Percentiles rank a stretch among this genome's conserved stretches.
Conservation (phyloP, 2,797 vertebrate species). For the Mastacembelus armatus region DNA sequence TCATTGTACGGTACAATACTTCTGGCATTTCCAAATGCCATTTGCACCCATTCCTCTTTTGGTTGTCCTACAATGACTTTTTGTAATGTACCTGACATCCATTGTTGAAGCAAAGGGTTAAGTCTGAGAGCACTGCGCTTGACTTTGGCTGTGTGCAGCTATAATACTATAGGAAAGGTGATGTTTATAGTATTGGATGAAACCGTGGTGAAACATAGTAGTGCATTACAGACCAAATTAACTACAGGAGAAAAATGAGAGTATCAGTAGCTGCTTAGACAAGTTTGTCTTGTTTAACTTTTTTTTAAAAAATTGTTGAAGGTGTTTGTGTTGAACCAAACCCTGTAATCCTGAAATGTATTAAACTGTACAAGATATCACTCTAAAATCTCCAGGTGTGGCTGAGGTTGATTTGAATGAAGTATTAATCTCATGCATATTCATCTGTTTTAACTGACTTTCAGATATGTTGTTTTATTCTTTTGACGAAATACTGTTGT, state of each 20-base stretch:
- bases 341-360: not conserved
- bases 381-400: not conserved
- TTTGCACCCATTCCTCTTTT: constrained; percentile 57
- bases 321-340: constrained; percentile 1
- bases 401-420: not conserved
- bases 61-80: constrained; percentile 51
- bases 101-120: constrained; percentile 45
- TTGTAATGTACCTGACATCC: constrained; percentile 39
- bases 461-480: not conserved
- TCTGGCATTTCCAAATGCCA: constrained; percentile 58
- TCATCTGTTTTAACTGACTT: not conserved
- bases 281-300: constrained; percentile 2
- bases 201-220: constrained; percentile 47
- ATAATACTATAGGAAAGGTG: constrained; percentile 30
- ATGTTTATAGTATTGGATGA: constrained; percentile 31
- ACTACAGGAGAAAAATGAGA: constrained; percentile 21
- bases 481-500: not conserved
- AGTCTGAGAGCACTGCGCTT: constrained; percentile 8
- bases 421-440: not conserved
- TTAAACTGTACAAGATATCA: not conserved
- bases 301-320: not conserved
- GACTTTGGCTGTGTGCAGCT: constrained; percentile 64
- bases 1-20: constrained; percentile 21
- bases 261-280: constrained; percentile 23
- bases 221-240: constrained; percentile 28